A percentile compares a stretch with the other conserved stretches of the same genome.
phyloP scores from a whole-genome alignment of 2,113 vertebrate species.

The Spea multiplicata region DNA sequence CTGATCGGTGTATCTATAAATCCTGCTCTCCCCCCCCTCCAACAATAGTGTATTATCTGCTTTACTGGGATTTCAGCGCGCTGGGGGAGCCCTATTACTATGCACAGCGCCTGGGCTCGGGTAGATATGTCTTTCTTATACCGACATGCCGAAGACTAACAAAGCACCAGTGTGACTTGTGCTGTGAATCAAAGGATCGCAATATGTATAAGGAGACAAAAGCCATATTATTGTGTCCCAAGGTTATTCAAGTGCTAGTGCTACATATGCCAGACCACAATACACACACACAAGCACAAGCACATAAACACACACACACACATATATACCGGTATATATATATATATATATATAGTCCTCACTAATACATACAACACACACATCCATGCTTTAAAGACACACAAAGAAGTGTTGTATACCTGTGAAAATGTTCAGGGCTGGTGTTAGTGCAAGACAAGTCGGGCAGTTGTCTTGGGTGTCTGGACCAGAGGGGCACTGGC shows the following conservation, averaged over 20 bases:
- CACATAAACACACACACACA: background rate
- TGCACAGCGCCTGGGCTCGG: slow-evolving; percentile 25
- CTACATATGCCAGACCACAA: background rate
- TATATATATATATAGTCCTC: no score
- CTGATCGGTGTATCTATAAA: slow-evolving; percentile 29
- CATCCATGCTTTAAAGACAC: background rate
- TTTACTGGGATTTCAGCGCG: slow-evolving; percentile 10
- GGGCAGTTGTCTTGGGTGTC: no score
- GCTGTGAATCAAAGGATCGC: slow-evolving; percentile 19
- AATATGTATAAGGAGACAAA: slow-evolving; percentile 11
- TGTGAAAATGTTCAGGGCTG: no score
- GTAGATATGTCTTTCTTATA: slow-evolving; percentile 33
- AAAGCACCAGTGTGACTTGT: slow-evolving; percentile 15
- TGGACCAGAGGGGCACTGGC: no score
- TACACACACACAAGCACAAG: background rate
- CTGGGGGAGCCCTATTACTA: slow-evolving; percentile 16
- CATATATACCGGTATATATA: background rate
- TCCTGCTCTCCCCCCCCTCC: slow-evolving; percentile 8
- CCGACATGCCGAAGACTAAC: slow-evolving; percentile 33
- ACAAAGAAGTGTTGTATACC: background rate
- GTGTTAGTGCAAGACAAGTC: no score
- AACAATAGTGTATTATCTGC: slow-evolving; percentile 16
- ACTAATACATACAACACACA: background rate
- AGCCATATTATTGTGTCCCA: slow-evolving; percentile 4
- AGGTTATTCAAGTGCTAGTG: slow-evolving; percentile 12